Conservation (phyloP, 2,797 vertebrate genomes). For the Melanitta fusca region DNA sequence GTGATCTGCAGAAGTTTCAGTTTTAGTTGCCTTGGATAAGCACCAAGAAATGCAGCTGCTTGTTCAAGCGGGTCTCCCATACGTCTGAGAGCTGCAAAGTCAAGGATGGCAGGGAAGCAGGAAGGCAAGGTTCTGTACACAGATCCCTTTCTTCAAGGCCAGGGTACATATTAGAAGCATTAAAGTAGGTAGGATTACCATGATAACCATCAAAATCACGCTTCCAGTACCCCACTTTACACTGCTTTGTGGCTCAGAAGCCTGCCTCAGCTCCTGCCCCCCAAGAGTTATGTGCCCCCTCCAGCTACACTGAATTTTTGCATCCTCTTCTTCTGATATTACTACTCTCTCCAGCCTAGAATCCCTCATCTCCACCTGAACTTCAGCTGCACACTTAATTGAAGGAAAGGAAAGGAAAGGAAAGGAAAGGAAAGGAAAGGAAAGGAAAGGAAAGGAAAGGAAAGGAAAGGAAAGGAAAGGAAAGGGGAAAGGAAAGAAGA, state of each 20-base stretch:
- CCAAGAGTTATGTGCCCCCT: background rate
- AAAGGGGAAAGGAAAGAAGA: too few relatives aligned
- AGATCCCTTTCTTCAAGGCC: background rate
- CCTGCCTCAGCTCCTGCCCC: background rate
- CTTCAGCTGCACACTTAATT: background rate
- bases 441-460: too few relatives aligned
- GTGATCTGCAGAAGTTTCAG: slow-evolving; percentile 40
- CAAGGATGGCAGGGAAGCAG: fast-evolving
- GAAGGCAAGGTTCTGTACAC: background rate
- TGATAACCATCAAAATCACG: background rate
- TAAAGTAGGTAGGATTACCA: background rate
- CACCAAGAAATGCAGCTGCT: background rate
- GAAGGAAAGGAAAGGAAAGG: too few relatives aligned
- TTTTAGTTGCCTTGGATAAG: background rate
- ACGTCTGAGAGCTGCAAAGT: background rate
- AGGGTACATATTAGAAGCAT: fast-evolving
- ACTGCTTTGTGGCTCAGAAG: background rate
- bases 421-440: too few relatives aligned
- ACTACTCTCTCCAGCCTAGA: too few relatives aligned
- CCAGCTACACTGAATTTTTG: too few relatives aligned
- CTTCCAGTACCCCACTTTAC: background rate
- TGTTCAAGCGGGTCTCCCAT: background rate
- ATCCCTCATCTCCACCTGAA: background rate
- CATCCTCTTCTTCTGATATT: background rate
- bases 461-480: background rate